These are phyloP conservation scores for Heliconius eleuchia DNA, from an alignment of 1,140 invertebrate species.

Conservation along the genomic window DNA sequence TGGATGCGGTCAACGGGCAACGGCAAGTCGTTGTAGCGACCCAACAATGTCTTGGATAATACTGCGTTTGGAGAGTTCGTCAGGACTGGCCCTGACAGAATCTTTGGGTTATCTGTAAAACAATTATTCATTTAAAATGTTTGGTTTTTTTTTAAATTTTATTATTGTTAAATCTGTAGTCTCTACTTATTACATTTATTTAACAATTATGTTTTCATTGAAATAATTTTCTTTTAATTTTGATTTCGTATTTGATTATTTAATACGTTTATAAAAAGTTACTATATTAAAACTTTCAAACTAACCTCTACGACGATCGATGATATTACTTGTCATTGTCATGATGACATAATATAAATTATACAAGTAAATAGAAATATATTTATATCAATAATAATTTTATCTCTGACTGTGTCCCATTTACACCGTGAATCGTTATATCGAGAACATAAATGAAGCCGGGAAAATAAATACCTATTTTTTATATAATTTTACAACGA, in stretches of 20 bases:
- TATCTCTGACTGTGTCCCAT: not conserved
- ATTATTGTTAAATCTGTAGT: too few species aligned
- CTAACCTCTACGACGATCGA: slow-evolving; percentile 4
- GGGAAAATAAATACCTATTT: not conserved
- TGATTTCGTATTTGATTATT: too few species aligned
- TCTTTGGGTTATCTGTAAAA: slow-evolving; percentile 73
- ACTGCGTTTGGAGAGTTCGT: slow-evolving; percentile 77
- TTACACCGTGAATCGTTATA: not conserved
- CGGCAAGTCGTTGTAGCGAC: slow-evolving; percentile 88
- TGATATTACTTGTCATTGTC: not conserved
- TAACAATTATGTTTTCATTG: not conserved
- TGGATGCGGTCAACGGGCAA: slow-evolving; percentile 90
- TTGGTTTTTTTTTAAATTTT: too few species aligned
- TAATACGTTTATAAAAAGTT: not conserved
- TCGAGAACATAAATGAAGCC: not conserved
- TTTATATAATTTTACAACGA: not conserved
- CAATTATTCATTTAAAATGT: not conserved
- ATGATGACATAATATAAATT: not conserved
- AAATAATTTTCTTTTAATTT: too few species aligned
- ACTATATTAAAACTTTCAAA: not conserved
- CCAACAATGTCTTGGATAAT: slow-evolving; percentile 87
- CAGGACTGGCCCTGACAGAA: slow-evolving; percentile 70
- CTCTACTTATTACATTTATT: not conserved
- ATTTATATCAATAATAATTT: not conserved
- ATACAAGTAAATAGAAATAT: not conserved